phyloP scores from a whole-genome alignment of 2,113 vertebrate genomes.

The Petaurus breviceps region DNA sequence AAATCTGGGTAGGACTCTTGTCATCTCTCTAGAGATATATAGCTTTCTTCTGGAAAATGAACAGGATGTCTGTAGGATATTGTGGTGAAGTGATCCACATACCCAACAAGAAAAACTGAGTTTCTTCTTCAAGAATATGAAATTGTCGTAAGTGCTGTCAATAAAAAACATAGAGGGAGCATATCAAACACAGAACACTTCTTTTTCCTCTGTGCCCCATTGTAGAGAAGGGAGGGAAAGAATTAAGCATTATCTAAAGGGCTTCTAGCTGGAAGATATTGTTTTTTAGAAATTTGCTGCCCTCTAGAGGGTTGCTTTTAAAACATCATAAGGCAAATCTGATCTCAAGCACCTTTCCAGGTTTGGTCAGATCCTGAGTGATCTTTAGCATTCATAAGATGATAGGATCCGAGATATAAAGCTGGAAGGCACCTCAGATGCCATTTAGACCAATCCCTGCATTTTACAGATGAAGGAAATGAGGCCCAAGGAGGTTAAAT shows the following conservation, averaged over 20 bases:
- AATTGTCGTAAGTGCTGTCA: background rate
- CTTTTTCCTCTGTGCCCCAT: background rate
- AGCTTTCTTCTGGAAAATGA: background rate
- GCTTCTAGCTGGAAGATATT: accelerated
- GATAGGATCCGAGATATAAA: background rate
- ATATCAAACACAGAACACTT: background rate
- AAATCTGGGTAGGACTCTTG: no score
- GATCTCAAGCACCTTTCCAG: background rate
- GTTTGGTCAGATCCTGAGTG: background rate
- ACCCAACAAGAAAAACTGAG: background rate
- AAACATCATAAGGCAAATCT: background rate
- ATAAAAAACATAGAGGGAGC: background rate
- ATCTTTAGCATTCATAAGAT: background rate
- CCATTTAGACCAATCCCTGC: background rate
- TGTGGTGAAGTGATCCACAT: background rate
- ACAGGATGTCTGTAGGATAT: background rate
- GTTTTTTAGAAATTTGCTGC: conserved; percentile 53
- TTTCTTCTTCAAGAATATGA: background rate
- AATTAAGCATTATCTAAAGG: background rate
- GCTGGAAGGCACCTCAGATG: background rate
- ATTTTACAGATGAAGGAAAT: background rate
- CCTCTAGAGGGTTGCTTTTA: conserved; percentile 55
- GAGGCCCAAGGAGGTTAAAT: background rate
- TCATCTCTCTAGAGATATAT: background rate
- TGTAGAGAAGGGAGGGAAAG: background rate